Base-by-base conservation (phyloP, 2,113 vertebrate species). In the Gadus macrocephalus region DNA sequence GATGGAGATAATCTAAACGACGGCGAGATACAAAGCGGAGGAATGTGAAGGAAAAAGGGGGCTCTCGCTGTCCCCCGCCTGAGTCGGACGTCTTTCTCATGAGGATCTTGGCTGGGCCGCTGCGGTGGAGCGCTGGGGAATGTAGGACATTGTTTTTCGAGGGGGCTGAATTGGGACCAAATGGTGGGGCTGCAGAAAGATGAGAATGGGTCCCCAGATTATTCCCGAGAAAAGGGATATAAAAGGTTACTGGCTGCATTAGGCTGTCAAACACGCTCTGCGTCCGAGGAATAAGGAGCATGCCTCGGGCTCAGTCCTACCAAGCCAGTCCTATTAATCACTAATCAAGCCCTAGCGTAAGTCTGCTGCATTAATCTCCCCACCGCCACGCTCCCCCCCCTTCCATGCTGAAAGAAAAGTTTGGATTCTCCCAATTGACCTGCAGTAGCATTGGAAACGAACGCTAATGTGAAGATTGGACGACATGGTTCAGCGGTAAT, bases 121-220 rank as follows among this genome's bases (percentile, higher is more conserved):
- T 28, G 71, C 63, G 69, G 66, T 59, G 20, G 42, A 63, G 66
- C 67, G 49, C 74, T 69, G 42, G 42, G 42, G 42, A 49, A 49
- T 49, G 42, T 49, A 49, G 42, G 42, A 49, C 42, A 49, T 78
- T 74, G 66, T 66, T 60, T 16, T 66, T 74, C 76, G 59, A 49
- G 42, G 67, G 59, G 67, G 59, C 67, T 82, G 82, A 66, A 73
- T 20, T 9, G 31, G 16, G 67, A 76, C 67, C 75, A 78, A 79
- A 76, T 75, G 70, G 53, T 60, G 69, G 71, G 42, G 76, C 69
- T 81, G 74, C 38, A 74, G 62, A 78, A 73, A 78, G 76, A 76
- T 66, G 78, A 79, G 69, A 78, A 82, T 77, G 49, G 22, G 12
- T 83, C 73, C 75, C 61, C 7, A 78, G 78, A 73, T 78, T 71